A percentile compares a stretch with the other conserved stretches of the same genome.
Conservation (phyloP, 2,888 invertebrate species). For the Drosophila mercatorum region DNA sequence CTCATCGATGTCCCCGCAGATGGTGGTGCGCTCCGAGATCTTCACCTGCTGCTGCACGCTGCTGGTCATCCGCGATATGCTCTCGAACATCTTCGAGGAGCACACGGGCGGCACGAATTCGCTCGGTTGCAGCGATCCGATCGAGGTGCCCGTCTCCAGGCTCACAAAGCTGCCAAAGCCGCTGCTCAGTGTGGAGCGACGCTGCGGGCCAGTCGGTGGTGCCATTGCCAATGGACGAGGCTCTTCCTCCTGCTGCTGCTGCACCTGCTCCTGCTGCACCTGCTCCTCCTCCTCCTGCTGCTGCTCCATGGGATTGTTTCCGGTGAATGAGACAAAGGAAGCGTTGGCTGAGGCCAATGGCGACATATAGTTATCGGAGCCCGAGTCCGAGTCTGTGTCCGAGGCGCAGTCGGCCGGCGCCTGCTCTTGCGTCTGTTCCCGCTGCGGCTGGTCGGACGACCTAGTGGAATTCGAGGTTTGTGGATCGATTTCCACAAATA, state of each 20-base stretch:
- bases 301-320: neutral
- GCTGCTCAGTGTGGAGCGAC: constrained; percentile 68
- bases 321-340: constrained; percentile 34
- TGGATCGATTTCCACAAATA: constrained; percentile 54
- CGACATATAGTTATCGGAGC: constrained; percentile 62
- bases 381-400: constrained; percentile 41
- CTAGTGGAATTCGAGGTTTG: constrained; percentile 31
- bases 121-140: constrained; percentile 33
- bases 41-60: constrained; percentile 31
- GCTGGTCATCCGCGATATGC: neutral
- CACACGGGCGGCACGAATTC: constrained; percentile 76
- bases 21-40: constrained; percentile 79
- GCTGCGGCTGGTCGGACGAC: constrained; percentile 16
- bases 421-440: constrained; percentile 1
- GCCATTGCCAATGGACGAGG: neutral
- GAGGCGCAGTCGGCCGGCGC: constrained; percentile 7
- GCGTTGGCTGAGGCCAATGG: constrained; percentile 62
- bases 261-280: too few relatives aligned
- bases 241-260: neutral
- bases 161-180: constrained; percentile 62
- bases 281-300: neutral
- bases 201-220: constrained; percentile 66
- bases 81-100: constrained; percentile 77
- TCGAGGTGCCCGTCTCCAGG: constrained; percentile 30
- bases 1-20: constrained; percentile 67